Conservation (phyloP, 2,113 vertebrate species). For the Garra rufa region DNA sequence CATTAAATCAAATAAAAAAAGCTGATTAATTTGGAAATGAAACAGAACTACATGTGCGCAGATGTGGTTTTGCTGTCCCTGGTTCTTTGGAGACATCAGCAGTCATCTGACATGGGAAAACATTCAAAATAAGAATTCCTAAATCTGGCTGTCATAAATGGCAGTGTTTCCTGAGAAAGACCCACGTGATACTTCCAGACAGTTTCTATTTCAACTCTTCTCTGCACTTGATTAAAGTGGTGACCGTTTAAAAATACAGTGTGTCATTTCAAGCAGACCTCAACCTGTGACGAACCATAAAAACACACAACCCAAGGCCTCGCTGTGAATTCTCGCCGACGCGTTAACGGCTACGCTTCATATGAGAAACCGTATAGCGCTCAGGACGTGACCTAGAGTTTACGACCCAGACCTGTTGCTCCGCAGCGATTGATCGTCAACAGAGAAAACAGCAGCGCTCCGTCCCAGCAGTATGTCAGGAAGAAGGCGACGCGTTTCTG, state of each 20-base stretch:
- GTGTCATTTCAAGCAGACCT: conserved; percentile 71
- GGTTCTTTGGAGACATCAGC: neutral
- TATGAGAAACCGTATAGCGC: conserved; percentile 72
- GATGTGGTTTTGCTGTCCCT: neutral
- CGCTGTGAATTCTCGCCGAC: conserved; percentile 39
- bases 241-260: conserved; percentile 64
- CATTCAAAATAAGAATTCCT: neutral
- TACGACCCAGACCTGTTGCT: conserved; percentile 78
- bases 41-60: too few relatives aligned
- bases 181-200: neutral
- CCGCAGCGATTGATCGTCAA: conserved; percentile 72
- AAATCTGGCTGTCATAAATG: neutral
- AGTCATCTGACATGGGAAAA: neutral
- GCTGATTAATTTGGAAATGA: neutral
- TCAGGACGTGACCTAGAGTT: conserved; percentile 78
- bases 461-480: conserved; percentile 60
- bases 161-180: neutral
- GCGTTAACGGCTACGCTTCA: conserved; percentile 62
- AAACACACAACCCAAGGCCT: conserved; percentile 78
- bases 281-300: conserved; percentile 78
- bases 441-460: conserved; percentile 46
- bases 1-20: neutral
- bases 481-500: conserved; percentile 68
- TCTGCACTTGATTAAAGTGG: conserved; percentile 52
- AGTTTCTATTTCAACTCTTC: neutral